phyloP scores from a whole-genome alignment of 1,140 invertebrate species.

The Pinna nobilis region DNA sequence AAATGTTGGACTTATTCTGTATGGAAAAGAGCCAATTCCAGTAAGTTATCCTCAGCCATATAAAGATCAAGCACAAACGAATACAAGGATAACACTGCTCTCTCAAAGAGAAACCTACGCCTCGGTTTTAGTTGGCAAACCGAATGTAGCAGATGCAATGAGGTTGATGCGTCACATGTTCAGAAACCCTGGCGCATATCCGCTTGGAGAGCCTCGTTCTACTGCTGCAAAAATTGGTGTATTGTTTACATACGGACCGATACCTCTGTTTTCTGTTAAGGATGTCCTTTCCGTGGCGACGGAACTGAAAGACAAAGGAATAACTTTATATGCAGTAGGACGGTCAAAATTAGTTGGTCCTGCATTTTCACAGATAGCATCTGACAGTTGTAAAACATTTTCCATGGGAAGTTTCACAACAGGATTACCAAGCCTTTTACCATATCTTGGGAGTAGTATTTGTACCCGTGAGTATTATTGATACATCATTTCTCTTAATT shows the following conservation, averaged over 20 bases:
- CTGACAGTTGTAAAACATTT: slow-evolving; percentile 48
- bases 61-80: slow-evolving; percentile 44
- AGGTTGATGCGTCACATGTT: slow-evolving; percentile 52
- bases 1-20: slow-evolving; percentile 50
- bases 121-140: slow-evolving; percentile 27
- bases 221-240: slow-evolving; percentile 47
- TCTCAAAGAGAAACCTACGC: slow-evolving; percentile 41
- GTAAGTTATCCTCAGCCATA: slow-evolving; percentile 46
- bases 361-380: slow-evolving; percentile 40
- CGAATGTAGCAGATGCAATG: slow-evolving; percentile 39
- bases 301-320: slow-evolving; percentile 30
- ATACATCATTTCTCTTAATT: background rate
- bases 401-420: slow-evolving; percentile 49
- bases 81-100: slow-evolving; percentile 49
- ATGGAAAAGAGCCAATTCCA: slow-evolving; percentile 44
- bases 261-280: slow-evolving; percentile 7
- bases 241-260: slow-evolving; percentile 44
- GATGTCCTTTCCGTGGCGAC: slow-evolving; percentile 22
- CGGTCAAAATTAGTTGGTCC: slow-evolving; percentile 34
- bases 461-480: slow-evolving; percentile 39
- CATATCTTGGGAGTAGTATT: slow-evolving; percentile 51
- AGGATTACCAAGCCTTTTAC: slow-evolving; percentile 44
- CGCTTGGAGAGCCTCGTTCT: slow-evolving; percentile 15
- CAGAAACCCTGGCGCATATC: slow-evolving; percentile 42
- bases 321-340: slow-evolving; percentile 47